A percentile compares a stretch with the other conserved stretches of the same genome.
These are phyloP conservation scores for Epinephelus lanceolatus DNA, from an alignment of 2,113 vertebrate genomes.

Conservation along the genomic window DNA sequence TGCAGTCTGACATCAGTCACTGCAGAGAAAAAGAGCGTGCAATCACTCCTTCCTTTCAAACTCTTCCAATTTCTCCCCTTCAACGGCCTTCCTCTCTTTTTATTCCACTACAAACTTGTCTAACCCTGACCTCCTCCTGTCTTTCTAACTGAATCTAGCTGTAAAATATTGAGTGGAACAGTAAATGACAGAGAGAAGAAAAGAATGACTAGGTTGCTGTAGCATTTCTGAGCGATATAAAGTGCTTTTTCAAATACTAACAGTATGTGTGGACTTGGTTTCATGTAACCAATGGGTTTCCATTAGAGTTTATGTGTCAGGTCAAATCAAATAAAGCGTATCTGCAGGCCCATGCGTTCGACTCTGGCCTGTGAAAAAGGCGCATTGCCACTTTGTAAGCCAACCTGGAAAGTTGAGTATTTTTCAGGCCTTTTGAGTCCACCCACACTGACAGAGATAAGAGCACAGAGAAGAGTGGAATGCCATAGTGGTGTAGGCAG, in stretches of 20 bases:
- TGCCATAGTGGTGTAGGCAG: slow-evolving; percentile 39
- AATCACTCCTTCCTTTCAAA: slow-evolving; percentile 26
- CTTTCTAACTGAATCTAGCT: slow-evolving; percentile 14
- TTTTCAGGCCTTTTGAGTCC: slow-evolving; percentile 37
- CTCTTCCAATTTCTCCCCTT: slow-evolving; percentile 30
- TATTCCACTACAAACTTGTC: slow-evolving; percentile 33
- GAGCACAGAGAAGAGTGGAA: slow-evolving; percentile 46
- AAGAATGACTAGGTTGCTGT: background rate
- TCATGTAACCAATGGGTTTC: slow-evolving; percentile 13
- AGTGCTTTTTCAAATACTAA: slow-evolving; percentile 5
- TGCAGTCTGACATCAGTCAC: slow-evolving; percentile 59
- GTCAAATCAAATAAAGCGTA: slow-evolving; percentile 46
- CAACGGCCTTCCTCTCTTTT: slow-evolving; percentile 4
- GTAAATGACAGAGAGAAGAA: slow-evolving; percentile 7
- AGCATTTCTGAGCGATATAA: slow-evolving; percentile 10
- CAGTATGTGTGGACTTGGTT: slow-evolving; percentile 2
- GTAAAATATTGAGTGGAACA: slow-evolving; percentile 25
- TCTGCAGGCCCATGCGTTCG: slow-evolving; percentile 5
- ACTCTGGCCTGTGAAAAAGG: slow-evolving; percentile 30
- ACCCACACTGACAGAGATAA: slow-evolving; percentile 50
- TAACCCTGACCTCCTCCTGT: slow-evolving; percentile 4
- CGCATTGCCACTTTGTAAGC: slow-evolving; percentile 45
- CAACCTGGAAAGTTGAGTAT: slow-evolving; percentile 38
- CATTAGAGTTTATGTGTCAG: slow-evolving; percentile 22
- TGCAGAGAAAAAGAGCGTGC: slow-evolving; percentile 25